Evolutionary conservation across 1,140 invertebrate genomes (phyloP).

Genomic region (Eupristina koningsbergeri): DNA sequence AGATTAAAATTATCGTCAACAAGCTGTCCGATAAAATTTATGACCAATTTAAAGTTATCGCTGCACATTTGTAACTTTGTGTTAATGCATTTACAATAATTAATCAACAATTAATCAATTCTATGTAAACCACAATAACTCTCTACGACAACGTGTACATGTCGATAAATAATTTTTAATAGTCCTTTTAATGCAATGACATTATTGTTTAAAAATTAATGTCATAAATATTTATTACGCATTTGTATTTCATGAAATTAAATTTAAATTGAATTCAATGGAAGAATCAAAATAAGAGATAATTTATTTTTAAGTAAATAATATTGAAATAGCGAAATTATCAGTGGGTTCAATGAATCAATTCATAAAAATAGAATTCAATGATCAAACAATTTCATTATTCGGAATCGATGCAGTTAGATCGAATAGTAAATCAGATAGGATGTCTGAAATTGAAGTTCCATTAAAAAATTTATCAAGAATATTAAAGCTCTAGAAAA

Average conservation of each 20-base stretch:
- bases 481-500: background rate
- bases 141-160: no score
- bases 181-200: no score
- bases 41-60: background rate
- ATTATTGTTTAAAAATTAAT: no score
- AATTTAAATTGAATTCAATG: background rate
- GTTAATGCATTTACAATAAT: no score
- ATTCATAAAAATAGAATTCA: background rate
- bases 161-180: no score
- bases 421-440: background rate
- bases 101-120: no score
- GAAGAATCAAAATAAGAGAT: background rate
- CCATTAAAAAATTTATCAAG: background rate
- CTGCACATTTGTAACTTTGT: background rate
- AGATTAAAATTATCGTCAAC: background rate
- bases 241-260: no score
- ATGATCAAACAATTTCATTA: background rate
- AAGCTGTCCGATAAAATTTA: background rate
- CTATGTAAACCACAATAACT: no score
- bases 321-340: background rate
- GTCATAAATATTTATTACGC: no score
- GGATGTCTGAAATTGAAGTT: background rate
- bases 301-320: background rate
- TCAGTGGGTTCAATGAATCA: background rate
- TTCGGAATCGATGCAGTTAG: background rate